These are phyloP conservation scores for Plebejus melissa DNA, from an alignment of 2,888 invertebrate species.

Conservation along the genomic window DNA sequence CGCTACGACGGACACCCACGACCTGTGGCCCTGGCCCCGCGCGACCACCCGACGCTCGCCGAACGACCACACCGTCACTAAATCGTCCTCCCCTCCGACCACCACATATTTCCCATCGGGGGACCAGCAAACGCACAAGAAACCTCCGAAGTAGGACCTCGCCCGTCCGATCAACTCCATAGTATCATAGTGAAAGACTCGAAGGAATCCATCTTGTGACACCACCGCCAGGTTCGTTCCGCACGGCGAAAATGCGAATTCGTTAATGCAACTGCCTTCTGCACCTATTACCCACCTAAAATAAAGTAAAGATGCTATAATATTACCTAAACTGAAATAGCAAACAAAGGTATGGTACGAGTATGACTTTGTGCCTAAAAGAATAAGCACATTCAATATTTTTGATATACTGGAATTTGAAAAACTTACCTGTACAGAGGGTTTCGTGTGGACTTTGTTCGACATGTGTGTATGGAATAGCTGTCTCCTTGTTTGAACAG, in stretches of 20 bases:
- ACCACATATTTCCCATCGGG: slow-evolving; percentile 97
- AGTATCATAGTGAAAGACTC: slow-evolving; percentile 97
- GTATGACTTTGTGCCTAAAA: neutral
- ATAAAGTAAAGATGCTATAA: slow-evolving; percentile 55
- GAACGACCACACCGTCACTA: slow-evolving; percentile 98
- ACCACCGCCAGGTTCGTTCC: slow-evolving; percentile 95
- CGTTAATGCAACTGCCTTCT: slow-evolving; percentile 92
- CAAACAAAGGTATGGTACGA: too few relatives aligned
- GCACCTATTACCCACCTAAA: slow-evolving; percentile 89
- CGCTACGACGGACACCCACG: slow-evolving; percentile 98
- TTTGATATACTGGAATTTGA: neutral
- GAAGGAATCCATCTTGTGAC: slow-evolving; percentile 95
- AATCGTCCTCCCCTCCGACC: slow-evolving; percentile 98
- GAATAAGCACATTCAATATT: neutral
- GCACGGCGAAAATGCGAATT: slow-evolving; percentile 98
- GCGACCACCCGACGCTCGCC: slow-evolving; percentile 95
- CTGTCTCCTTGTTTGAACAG: slow-evolving; percentile 96
- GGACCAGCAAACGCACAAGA: slow-evolving; percentile 98
- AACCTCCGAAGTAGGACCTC: slow-evolving; percentile 98
- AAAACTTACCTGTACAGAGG: slow-evolving; percentile 81
- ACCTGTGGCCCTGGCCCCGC: slow-evolving; percentile 97
- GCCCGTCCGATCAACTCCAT: slow-evolving; percentile 97
- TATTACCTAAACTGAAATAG: too few relatives aligned
- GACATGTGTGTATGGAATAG: slow-evolving; percentile 95
- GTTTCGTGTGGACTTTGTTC: slow-evolving; percentile 97